Conservation (phyloP, 2,797 vertebrate genomes). For the Netta rufina region DNA sequence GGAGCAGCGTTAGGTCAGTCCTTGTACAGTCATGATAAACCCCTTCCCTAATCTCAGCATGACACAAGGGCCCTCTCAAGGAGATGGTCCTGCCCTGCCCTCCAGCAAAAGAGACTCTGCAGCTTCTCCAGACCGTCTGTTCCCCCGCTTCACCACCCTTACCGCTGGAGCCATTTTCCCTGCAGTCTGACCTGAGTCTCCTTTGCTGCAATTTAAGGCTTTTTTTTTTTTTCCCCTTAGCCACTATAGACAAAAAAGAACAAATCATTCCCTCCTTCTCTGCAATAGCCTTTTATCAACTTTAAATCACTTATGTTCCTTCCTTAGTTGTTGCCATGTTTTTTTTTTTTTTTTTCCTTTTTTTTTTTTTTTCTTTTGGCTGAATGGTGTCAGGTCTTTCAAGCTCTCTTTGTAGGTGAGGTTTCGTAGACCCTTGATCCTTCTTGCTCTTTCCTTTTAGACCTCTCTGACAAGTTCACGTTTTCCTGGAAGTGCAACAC, state of each 20-base stretch:
- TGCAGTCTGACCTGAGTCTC: constrained; percentile 45
- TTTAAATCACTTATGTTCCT: constrained; percentile 57
- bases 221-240: constrained; percentile 30
- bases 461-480: constrained; percentile 5
- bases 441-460: constrained; percentile 26
- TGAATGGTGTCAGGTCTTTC: constrained; percentile 25
- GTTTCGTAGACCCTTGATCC: constrained; percentile 21
- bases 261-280: constrained; percentile 62
- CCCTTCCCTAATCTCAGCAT: not conserved
- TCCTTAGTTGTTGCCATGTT: not conserved
- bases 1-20: not conserved
- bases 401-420: constrained; percentile 1
- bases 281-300: constrained; percentile 61
- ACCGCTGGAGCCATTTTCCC: not conserved
- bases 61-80: not conserved
- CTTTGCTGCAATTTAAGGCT: constrained; percentile 56
- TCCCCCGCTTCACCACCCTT: not conserved
- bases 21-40: not conserved
- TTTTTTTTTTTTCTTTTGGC: not conserved
- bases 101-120: not conserved
- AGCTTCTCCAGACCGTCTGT: not conserved
- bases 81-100: not conserved
- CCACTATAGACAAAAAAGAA: constrained; percentile 59
- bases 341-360: not conserved
- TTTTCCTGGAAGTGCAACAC: constrained; percentile 1